Evolutionary conservation across 1,140 invertebrate species (phyloP).

Genomic region (Drosophila sturtevanti): DNA sequence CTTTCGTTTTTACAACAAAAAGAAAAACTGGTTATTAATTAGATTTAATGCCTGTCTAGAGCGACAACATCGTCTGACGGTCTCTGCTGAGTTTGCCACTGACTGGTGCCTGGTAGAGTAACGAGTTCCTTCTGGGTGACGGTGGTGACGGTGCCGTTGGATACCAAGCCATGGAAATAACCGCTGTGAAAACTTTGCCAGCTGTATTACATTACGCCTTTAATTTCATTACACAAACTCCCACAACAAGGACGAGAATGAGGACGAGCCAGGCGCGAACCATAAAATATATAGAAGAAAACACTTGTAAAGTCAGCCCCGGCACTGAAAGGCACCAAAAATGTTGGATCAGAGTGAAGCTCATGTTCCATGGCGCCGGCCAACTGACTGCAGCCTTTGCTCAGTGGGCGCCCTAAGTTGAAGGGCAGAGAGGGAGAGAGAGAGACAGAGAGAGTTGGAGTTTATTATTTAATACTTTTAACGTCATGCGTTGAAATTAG

Average conservation of each 20-base stretch:
- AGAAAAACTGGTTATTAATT: constrained; percentile 47
- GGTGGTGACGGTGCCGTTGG: not conserved
- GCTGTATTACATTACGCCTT: constrained; percentile 79
- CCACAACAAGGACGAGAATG: constrained; percentile 26
- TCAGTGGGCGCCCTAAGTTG: not conserved
- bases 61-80: constrained; percentile 16
- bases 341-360: constrained; percentile 9
- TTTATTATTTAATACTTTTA: constrained; percentile 79
- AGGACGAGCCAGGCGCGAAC: constrained; percentile 29
- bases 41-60: constrained; percentile 67
- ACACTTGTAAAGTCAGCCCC: constrained; percentile 69
- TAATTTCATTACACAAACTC: constrained; percentile 70
- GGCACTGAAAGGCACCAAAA: not conserved
- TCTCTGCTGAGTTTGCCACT: constrained; percentile 10
- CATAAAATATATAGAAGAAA: constrained; percentile 70
- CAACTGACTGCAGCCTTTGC: constrained; percentile 49
- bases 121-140: constrained; percentile 15
- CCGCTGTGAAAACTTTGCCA: constrained; percentile 73
- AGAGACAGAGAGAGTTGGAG: constrained; percentile 57
- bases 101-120: constrained; percentile 31
- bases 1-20: not conserved
- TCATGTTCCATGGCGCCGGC: constrained; percentile 64
- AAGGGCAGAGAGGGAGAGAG: not conserved
- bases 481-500: constrained; percentile 76
- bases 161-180: constrained; percentile 60